Conservation (phyloP, 2,888 invertebrate species). For the Drosophila anomalata region DNA sequence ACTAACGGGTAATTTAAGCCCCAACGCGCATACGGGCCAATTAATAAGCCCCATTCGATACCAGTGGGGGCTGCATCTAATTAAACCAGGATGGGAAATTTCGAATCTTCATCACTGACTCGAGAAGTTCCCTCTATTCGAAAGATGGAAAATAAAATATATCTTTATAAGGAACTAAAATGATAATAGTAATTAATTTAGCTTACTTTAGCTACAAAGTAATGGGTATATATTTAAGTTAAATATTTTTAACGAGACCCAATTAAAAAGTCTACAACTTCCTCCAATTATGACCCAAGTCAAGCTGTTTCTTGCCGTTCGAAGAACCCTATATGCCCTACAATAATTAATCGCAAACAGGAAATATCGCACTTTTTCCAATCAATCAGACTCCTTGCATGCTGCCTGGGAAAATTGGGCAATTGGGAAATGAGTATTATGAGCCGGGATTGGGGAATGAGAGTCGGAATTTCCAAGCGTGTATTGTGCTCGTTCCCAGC, state of each 20-base stretch:
- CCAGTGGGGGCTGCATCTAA: constrained; percentile 54
- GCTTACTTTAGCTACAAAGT: too few species aligned
- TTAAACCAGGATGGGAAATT: constrained; percentile 52
- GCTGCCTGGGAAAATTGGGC: constrained; percentile 73
- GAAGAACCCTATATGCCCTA: constrained; percentile 8
- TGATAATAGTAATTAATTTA: too few species aligned
- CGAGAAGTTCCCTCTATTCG: not conserved
- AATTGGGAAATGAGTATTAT: constrained; percentile 67
- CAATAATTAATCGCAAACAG: not conserved
- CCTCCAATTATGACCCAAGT: not conserved
- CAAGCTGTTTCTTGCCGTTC: not conserved
- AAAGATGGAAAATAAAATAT: not conserved
- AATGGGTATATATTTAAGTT: not conserved
- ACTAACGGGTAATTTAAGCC: constrained; percentile 60
- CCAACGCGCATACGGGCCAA: constrained; percentile 61
- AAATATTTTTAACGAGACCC: not conserved
- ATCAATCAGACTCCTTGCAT: constrained; percentile 71
- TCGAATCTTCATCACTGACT: not conserved
- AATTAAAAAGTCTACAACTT: not conserved
- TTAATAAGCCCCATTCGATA: constrained; percentile 56
- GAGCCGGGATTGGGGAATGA: constrained; percentile 34
- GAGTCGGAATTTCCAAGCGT: constrained; percentile 41
- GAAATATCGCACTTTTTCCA: constrained; percentile 55
- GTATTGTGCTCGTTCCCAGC: constrained; percentile 43
- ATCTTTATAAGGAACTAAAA: too few species aligned